Evolutionary conservation across 2,888 invertebrate species (phyloP).

Genomic region (Yponomeuta cagnagella): DNA sequence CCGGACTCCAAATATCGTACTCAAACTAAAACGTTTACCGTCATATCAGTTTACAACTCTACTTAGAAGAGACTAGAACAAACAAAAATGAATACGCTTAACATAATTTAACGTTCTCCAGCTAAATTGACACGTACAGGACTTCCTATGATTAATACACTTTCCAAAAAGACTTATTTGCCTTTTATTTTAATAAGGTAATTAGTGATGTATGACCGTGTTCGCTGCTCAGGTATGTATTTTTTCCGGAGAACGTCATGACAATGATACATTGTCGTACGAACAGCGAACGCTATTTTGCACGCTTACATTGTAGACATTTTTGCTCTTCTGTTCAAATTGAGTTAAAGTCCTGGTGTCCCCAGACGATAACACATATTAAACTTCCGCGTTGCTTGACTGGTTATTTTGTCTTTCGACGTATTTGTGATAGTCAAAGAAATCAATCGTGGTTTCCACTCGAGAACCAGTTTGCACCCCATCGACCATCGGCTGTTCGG

Average conservation of each 20-base stretch:
- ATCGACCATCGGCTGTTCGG: no score
- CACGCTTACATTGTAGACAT: constrained; percentile 17
- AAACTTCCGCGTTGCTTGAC: no score
- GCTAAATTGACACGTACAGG: constrained; percentile 3
- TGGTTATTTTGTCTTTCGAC: no score
- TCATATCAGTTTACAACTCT: background rate
- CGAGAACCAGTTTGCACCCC: no score
- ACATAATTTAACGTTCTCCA: background rate
- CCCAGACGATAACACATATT: no score
- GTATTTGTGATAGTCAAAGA: no score
- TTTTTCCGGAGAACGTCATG: constrained; percentile 30
- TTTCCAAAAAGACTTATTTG: constrained; percentile 9
- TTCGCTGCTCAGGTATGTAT: background rate
- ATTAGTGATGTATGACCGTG: constrained; percentile 12
- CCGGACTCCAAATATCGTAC: no score
- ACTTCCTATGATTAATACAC: constrained; percentile 4
- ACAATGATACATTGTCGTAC: constrained; percentile 5
- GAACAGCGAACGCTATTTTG: background rate
- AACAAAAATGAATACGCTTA: background rate
- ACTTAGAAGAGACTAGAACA: background rate
- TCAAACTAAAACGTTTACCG: background rate
- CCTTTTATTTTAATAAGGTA: constrained; percentile 2
- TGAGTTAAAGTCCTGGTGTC: no score
- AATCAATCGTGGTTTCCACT: no score
- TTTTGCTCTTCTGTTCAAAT: constrained; percentile 1